These are phyloP conservation scores for Margaritifera margaritifera DNA, from an alignment of 2,888 invertebrate species.

Conservation along the genomic window DNA sequence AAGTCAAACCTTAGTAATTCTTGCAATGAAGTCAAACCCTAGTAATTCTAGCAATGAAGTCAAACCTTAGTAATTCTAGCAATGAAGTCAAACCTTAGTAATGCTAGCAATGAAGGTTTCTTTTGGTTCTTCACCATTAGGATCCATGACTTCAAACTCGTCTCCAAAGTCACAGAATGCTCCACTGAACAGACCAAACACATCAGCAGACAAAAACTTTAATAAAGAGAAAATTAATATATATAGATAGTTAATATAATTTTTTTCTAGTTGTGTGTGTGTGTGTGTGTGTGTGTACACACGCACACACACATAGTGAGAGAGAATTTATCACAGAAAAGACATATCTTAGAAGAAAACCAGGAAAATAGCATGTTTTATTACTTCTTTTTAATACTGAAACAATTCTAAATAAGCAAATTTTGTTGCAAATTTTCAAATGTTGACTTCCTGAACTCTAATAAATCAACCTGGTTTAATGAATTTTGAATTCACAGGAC, in stretches of 20 bases:
- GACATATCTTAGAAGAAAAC: background rate
- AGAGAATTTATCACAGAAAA: background rate
- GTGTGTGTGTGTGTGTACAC: no score
- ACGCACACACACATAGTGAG: background rate
- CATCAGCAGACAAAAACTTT: constrained; percentile 71
- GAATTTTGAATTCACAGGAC: no score
- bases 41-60: no score
- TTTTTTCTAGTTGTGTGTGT: no score
- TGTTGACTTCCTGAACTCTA: no score
- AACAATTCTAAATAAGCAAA: background rate
- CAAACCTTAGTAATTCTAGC: constrained; percentile 70
- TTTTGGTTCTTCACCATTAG: constrained; percentile 70
- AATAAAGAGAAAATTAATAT: constrained; percentile 16
- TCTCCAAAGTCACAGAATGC: constrained; percentile 73
- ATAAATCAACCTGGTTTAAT: no score
- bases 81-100: constrained; percentile 60
- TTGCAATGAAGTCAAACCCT: no score
- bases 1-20: no score
- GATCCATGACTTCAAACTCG: constrained; percentile 69
- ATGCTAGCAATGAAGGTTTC: constrained; percentile 69
- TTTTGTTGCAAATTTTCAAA: background rate
- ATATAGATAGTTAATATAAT: no score
- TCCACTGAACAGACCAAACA: constrained; percentile 69
- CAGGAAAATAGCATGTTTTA: background rate
- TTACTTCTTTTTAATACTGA: background rate